Conservation (phyloP, 2,888 invertebrate genomes). For the Caenorhabditis macrosperma region DNA sequence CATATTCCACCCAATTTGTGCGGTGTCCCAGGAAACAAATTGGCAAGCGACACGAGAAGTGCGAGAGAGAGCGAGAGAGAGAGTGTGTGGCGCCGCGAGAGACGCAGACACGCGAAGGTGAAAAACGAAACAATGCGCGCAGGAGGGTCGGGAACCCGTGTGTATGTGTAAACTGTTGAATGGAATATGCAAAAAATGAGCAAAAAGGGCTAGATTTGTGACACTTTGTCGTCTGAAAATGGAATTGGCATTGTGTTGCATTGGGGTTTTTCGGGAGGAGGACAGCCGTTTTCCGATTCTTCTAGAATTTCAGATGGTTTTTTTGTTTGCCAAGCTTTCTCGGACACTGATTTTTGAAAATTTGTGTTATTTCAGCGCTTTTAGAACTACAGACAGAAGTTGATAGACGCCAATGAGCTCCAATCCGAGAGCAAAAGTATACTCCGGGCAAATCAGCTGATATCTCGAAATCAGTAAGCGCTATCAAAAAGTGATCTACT, state of each 20-base stretch:
- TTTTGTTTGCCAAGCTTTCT: no score
- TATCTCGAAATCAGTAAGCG: no score
- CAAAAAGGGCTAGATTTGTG: background rate
- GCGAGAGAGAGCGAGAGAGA: slow-evolving; percentile 13
- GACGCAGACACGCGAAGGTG: slow-evolving; percentile 1
- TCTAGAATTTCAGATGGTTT: no score
- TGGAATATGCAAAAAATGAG: background rate
- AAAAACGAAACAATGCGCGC: slow-evolving; percentile 27
- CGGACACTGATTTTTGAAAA: no score
- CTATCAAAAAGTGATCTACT: no score
- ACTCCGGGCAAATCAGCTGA: no score
- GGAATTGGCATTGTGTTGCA: background rate
- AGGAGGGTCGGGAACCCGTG: slow-evolving; percentile 10
- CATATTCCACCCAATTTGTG: slow-evolving; percentile 46
- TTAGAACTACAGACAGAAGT: no score
- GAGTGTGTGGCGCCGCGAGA: slow-evolving; percentile 12
- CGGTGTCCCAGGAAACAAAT: slow-evolving; percentile 40
- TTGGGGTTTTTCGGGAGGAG: no score
- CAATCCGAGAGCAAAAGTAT: no score
- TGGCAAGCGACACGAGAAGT: slow-evolving; percentile 16
- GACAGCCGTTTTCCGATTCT: no score
- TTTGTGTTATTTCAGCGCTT: no score
- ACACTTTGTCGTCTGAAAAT: background rate
- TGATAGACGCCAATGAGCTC: no score
- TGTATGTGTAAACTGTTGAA: background rate